phyloP scores from a whole-genome alignment of 2,797 vertebrate species.

The Morelia viridis region DNA sequence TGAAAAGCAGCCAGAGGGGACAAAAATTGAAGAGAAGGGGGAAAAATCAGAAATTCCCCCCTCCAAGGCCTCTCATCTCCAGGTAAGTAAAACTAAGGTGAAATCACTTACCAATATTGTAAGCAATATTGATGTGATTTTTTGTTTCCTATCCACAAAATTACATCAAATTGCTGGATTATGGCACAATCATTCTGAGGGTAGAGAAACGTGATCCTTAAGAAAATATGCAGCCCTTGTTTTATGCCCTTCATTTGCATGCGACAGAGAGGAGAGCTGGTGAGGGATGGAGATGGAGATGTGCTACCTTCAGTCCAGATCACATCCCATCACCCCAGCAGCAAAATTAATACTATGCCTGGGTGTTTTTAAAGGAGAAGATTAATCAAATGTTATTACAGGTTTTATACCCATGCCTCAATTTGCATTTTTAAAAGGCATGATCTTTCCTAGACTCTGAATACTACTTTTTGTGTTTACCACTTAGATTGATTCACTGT shows the following conservation, averaged over 20 bases:
- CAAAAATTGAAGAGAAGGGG: not conserved
- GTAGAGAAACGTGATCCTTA: not conserved
- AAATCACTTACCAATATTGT: not conserved
- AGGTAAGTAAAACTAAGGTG: not conserved
- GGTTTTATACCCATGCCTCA: slow-evolving; percentile 60
- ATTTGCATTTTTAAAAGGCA: slow-evolving; percentile 68
- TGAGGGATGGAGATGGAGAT: not conserved
- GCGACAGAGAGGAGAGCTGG: not conserved
- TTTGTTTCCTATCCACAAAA: not conserved
- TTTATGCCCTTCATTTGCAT: not conserved
- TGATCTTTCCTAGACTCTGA: slow-evolving; percentile 55
- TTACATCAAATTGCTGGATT: not conserved
- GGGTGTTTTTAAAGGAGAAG: slow-evolving; percentile 53
- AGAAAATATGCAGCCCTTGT: not conserved
- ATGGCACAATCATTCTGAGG: not conserved
- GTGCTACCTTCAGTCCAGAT: not conserved
- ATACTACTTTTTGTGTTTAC: slow-evolving; percentile 54
- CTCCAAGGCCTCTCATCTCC: not conserved
- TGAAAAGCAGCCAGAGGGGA: not conserved
- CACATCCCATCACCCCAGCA: not conserved
- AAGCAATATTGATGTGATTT: not conserved
- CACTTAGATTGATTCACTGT: slow-evolving; percentile 55
- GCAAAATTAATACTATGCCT: slow-evolving; percentile 59
- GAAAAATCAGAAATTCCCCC: not conserved
- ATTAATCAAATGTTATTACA: slow-evolving; percentile 68